Conservation (phyloP, 2,113 vertebrate species). For the Spea bombifrons region DNA sequence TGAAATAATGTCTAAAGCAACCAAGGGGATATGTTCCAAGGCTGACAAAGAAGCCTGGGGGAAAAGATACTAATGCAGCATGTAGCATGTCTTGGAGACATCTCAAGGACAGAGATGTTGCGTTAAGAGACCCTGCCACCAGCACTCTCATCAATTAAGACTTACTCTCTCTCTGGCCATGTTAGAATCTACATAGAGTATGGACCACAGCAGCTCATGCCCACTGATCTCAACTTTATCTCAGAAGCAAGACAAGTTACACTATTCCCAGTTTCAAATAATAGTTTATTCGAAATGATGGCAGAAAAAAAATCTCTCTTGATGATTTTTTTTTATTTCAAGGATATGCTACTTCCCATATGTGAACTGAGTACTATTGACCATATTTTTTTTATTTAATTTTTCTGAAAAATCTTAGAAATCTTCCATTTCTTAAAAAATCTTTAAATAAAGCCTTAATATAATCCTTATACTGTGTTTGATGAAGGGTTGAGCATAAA, state of each 20-base stretch:
- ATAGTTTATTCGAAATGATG: too few species aligned
- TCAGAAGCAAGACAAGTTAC: not conserved
- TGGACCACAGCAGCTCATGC: not conserved
- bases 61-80: slow-evolving; percentile 47
- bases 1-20: not conserved
- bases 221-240: not conserved
- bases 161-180: not conserved
- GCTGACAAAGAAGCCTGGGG: slow-evolving; percentile 5
- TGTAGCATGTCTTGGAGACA: slow-evolving; percentile 37
- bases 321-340: too few species aligned
- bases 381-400: too few species aligned
- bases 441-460: too few species aligned
- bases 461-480: too few species aligned
- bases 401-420: too few species aligned
- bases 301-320: too few species aligned
- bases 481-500: too few species aligned
- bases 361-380: too few species aligned
- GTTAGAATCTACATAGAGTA: not conserved
- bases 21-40: not conserved
- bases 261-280: too few species aligned
- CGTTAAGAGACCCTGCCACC: slow-evolving; percentile 53
- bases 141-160: slow-evolving; percentile 45
- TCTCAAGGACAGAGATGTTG: slow-evolving; percentile 54
- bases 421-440: too few species aligned
- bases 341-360: too few species aligned